Evolutionary conservation across 2,888 invertebrate species (phyloP).

Genomic region (Hermaeophaga mercurialis): DNA sequence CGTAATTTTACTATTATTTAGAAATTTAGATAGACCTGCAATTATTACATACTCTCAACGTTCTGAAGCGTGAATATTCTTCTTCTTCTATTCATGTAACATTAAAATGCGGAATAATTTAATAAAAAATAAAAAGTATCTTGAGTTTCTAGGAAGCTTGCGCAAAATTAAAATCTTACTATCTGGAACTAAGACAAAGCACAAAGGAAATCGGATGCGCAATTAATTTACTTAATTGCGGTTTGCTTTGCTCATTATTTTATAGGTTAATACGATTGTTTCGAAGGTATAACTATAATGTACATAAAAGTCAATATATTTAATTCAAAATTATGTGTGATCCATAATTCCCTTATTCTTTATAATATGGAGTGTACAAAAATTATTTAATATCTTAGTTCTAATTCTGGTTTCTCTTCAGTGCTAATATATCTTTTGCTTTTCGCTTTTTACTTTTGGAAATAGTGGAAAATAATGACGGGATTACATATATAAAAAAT

Average conservation of each 20-base stretch:
- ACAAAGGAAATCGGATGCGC: slow-evolving; percentile 28
- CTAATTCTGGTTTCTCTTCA: too few species aligned
- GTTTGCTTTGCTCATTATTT: slow-evolving; percentile 23
- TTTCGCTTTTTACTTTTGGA: too few species aligned
- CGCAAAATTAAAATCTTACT: slow-evolving; percentile 33
- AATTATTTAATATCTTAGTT: too few species aligned
- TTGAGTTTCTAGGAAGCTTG: slow-evolving; percentile 38
- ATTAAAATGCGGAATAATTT: slow-evolving; percentile 25
- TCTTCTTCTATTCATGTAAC: slow-evolving; percentile 2
- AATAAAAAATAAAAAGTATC: slow-evolving; percentile 15
- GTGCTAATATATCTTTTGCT: too few species aligned
- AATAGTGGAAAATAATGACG: too few species aligned
- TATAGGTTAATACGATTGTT: slow-evolving; percentile 1
- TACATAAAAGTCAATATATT: too few species aligned
- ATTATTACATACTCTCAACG: slow-evolving; percentile 13
- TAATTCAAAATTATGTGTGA: too few species aligned
- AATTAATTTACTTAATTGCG: slow-evolving; percentile 35
- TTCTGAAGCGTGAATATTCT: slow-evolving; percentile 12
- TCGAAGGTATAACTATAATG: too few species aligned
- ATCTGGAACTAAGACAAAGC: slow-evolving; percentile 28
- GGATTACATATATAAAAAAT: too few species aligned
- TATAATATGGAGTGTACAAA: too few species aligned
- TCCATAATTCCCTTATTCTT: too few species aligned
- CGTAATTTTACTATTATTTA: slow-evolving; percentile 7
- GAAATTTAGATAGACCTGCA: slow-evolving; percentile 11